Percentiles rank a stretch among this genome's conserved stretches.
These are phyloP conservation scores for Kryptolebias ocellatus DNA, from an alignment of 2,797 vertebrate genomes.

Conservation along the genomic window DNA sequence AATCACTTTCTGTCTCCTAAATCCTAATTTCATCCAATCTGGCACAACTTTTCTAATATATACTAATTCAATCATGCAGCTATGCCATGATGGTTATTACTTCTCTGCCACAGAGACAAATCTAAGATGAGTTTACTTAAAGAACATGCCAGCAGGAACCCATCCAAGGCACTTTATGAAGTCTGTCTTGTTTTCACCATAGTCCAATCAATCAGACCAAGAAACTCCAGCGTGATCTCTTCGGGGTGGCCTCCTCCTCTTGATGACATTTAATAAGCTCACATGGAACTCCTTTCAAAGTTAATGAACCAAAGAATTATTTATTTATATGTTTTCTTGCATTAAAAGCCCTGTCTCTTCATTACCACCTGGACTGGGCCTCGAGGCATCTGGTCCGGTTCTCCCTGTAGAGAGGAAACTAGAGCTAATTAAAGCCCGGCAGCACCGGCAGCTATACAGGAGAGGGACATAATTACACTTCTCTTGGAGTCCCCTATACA, in stretches of 20 bases:
- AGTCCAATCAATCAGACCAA: slow-evolving; percentile 46
- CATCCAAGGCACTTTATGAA: slow-evolving; percentile 45
- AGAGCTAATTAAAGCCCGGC: slow-evolving; percentile 71
- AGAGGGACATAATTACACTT: slow-evolving; percentile 67
- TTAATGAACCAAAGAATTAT: slow-evolving; percentile 61
- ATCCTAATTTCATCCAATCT: not conserved
- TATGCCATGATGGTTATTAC: not conserved
- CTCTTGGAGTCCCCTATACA: slow-evolving; percentile 34
- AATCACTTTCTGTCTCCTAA: not conserved
- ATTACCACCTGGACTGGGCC: slow-evolving; percentile 56
- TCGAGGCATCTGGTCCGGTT: slow-evolving; percentile 64
- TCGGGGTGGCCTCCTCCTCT: slow-evolving; percentile 43
- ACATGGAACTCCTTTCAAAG: slow-evolving; percentile 52
- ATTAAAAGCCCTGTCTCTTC: slow-evolving; percentile 52
- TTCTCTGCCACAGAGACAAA: slow-evolving; percentile 21
- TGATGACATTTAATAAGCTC: slow-evolving; percentile 63
- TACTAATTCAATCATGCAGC: not conserved
- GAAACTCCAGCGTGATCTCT: slow-evolving; percentile 39
- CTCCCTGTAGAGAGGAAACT: slow-evolving; percentile 59
- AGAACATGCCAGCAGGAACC: slow-evolving; percentile 43
- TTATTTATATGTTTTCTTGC: slow-evolving; percentile 12
- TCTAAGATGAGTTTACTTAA: slow-evolving; percentile 27
- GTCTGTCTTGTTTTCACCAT: slow-evolving; percentile 44
- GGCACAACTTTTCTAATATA: slow-evolving; percentile 1
- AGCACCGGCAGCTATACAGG: slow-evolving; percentile 52